Evolutionary conservation across 2,113 vertebrate genomes (phyloP).

Genomic region (Xiphorhynchus elegans): DNA sequence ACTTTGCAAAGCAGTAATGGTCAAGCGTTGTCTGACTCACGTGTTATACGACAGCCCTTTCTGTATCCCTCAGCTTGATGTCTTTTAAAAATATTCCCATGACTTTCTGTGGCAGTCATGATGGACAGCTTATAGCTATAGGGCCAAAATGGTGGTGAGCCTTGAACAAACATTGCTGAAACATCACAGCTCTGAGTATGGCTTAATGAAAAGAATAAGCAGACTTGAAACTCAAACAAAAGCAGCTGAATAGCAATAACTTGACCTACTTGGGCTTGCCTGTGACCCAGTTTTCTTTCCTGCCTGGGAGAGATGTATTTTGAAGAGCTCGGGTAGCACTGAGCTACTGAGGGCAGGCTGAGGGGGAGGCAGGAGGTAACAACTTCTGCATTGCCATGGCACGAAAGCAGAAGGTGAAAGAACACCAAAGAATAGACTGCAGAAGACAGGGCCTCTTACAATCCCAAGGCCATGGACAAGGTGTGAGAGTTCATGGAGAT

Average conservation of each 20-base stretch:
- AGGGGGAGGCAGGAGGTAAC: background rate
- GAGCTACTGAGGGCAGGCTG: fast-evolving
- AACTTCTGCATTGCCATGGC: background rate
- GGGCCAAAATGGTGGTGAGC: background rate
- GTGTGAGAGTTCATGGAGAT: background rate
- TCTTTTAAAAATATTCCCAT: background rate
- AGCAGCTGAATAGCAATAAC: background rate
- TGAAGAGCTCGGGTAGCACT: fast-evolving
- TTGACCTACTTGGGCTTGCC: background rate
- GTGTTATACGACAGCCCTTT: background rate
- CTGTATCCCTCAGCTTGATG: background rate
- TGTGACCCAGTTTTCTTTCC: background rate
- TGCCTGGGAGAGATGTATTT: background rate
- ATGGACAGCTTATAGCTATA: background rate
- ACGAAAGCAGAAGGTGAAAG: background rate
- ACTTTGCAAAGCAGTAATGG: background rate
- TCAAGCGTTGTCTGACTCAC: background rate
- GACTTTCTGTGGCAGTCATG: background rate
- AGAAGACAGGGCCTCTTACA: fast-evolving
- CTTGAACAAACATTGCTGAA: background rate
- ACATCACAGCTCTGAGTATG: background rate
- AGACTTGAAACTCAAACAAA: background rate
- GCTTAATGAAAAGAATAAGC: background rate
- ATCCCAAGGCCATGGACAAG: fast-evolving
- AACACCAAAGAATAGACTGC: background rate